Conservation (phyloP, 2,113 vertebrate genomes). For the Pica pica region DNA sequence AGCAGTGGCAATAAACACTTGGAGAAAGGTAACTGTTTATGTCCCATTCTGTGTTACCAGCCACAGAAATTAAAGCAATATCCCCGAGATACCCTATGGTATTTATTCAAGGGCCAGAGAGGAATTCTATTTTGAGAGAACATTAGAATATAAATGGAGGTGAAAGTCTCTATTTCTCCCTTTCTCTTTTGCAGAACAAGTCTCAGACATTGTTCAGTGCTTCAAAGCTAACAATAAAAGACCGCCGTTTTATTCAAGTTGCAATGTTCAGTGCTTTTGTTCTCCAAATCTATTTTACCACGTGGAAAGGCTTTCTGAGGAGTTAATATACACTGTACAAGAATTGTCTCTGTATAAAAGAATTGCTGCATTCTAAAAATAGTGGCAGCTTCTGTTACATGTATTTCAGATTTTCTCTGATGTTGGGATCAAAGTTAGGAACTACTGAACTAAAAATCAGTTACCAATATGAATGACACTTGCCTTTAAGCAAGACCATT, state of each 20-base stretch:
- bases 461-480: not conserved
- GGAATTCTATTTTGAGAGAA: slow-evolving; percentile 54
- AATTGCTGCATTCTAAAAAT: slow-evolving; percentile 12
- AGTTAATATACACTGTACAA: slow-evolving; percentile 33
- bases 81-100: not conserved
- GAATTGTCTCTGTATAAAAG: slow-evolving; percentile 12
- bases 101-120: not conserved
- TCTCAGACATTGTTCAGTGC: slow-evolving; percentile 16
- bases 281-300: slow-evolving; percentile 56
- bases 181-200: slow-evolving; percentile 34
- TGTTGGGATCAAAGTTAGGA: slow-evolving; percentile 11
- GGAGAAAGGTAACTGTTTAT: not conserved
- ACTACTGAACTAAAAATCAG: not conserved
- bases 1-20: not conserved
- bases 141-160: slow-evolving; percentile 61
- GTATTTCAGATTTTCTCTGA: not conserved
- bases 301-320: slow-evolving; percentile 40
- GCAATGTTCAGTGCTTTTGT: slow-evolving; percentile 33
- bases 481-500: not conserved
- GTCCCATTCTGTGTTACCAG: not conserved
- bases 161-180: slow-evolving; percentile 15
- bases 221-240: slow-evolving; percentile 53
- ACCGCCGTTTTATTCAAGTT: slow-evolving; percentile 24
- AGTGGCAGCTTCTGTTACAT: not conserved
- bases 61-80: slow-evolving; percentile 46